Base-by-base conservation (phyloP, 2,113 vertebrate species). In the Recurvirostra avosetta region DNA sequence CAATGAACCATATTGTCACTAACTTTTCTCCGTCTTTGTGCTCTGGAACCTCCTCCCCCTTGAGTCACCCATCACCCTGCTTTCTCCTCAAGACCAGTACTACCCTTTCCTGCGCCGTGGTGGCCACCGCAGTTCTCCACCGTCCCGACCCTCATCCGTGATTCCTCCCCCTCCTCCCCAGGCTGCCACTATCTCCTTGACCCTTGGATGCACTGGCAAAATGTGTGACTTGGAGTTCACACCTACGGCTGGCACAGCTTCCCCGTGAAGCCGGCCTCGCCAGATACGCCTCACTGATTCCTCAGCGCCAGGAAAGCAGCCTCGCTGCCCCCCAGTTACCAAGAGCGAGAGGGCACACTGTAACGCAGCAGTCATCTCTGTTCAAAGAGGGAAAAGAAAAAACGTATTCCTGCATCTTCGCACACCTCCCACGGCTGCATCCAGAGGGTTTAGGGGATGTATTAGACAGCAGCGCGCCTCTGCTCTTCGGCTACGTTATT, bases 191-290 rank as follows among this genome's bases (percentile, higher is more conserved):
- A 40, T 96, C 90, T 96, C 74, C 1, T 10, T 92, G 94, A 92
- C 94, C 93, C 73, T 68, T 75, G 66, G 61, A 75, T 93, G 87
- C 81, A 22, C 91, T 45, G 77, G 30, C 53, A 68, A 53, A 88
- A 85, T 0, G 85, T 62, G 74, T 66, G 90, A 72, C 66, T 79
- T n/a, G 58, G 40, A 87, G 80, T 94, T 95, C 94, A 88, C 90
- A 76, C 87, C 87, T 94, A 18, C 16, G 0, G 0, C 87, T 72
- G 95, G 73, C 74, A 86, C 56, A 47, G 93, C 76, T 85, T 61
- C 55, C 65, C 81, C 1, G 10, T 26, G 43, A 71, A 50, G 36
- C 0, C 89, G 38, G 23, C 38, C 76, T 65, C 43, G 21, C 65
- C 89, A 55, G 67, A 52, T 8, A 4, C 32, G 62, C 9, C 41